Conservation (phyloP, 2,113 vertebrate genomes). For the Scalopus aquaticus region DNA sequence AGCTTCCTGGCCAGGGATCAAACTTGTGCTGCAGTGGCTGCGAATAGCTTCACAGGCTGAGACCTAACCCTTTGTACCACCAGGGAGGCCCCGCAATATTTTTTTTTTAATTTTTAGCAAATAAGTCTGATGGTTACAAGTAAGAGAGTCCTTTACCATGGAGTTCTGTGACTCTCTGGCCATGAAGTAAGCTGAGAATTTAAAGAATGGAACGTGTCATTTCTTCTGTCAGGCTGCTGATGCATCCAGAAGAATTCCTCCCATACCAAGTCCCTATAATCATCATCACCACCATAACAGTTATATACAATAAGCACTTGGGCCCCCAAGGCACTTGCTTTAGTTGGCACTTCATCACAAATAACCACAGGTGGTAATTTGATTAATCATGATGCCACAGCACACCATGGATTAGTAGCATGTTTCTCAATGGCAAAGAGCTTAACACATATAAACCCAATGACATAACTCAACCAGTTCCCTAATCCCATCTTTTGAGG, state of each 20-base stretch:
- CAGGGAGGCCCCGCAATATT: too few species aligned
- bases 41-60: too few species aligned
- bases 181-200: background rate
- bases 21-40: too few species aligned
- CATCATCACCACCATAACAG: background rate
- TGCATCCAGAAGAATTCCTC: background rate
- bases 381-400: constrained; percentile 8
- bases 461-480: background rate
- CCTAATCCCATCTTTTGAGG: background rate
- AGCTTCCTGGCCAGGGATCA: too few species aligned
- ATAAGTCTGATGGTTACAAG: background rate
- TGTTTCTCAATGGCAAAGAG: background rate
- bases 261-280: background rate
- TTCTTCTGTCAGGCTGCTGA: background rate
- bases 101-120: constrained; percentile 27
- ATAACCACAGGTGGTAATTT: constrained; percentile 29
- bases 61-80: too few species aligned
- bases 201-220: too few species aligned
- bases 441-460: background rate
- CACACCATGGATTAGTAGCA: background rate
- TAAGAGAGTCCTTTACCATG: constrained; percentile 9
- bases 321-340: constrained; percentile 15
- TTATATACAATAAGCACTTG: background rate
- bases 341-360: background rate
- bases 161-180: background rate